These are phyloP conservation scores for Caretta caretta DNA, from an alignment of 2,113 vertebrate species.

Conservation along the genomic window DNA sequence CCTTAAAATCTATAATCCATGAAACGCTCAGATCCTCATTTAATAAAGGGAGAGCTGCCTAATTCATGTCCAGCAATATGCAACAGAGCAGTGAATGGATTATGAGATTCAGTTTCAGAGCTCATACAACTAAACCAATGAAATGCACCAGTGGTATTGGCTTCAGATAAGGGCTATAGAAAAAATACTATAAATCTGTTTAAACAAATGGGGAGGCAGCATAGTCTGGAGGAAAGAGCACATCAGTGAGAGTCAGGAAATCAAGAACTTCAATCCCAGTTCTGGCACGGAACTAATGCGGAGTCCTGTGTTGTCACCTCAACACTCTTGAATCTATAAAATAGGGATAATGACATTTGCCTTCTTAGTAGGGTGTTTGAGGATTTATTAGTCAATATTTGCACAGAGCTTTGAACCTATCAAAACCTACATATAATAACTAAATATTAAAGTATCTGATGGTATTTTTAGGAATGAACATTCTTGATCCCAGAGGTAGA, in stretches of 20 bases:
- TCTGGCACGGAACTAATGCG: background rate
- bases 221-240: background rate
- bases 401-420: background rate
- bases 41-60: background rate
- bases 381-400: background rate
- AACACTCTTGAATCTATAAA: accelerated
- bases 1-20: background rate
- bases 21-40: background rate
- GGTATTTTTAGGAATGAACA: background rate
- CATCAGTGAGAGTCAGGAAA: background rate
- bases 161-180: background rate
- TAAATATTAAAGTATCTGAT: background rate
- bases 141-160: background rate
- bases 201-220: background rate
- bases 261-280: background rate
- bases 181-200: background rate
- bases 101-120: background rate
- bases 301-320: background rate
- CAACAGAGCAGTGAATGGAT: background rate
- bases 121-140: background rate
- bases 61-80: background rate
- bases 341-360: background rate
- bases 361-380: background rate
- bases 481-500: slow-evolving; percentile 13
- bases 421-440: background rate